Conservation (phyloP, 2,797 vertebrate species). For the Arnoldichthys spilopterus region DNA sequence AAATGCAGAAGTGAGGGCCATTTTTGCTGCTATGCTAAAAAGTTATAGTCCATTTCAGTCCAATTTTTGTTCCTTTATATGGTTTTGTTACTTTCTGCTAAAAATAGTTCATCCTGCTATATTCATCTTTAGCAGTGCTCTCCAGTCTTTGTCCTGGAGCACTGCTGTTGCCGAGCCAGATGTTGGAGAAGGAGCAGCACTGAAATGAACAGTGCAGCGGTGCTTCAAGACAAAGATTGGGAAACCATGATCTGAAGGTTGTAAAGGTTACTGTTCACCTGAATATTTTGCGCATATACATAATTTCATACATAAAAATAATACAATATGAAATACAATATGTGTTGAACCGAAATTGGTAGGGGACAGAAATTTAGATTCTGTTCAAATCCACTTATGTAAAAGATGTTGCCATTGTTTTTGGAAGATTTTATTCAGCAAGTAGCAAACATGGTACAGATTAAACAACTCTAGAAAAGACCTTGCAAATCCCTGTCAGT, state of each 20-base stretch:
- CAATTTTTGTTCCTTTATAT: constrained; percentile 5
- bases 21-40: not conserved
- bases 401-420: too few species aligned
- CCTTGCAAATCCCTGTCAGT: too few species aligned
- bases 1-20: not conserved
- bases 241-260: not conserved
- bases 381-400: too few species aligned
- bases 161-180: not conserved
- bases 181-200: not conserved
- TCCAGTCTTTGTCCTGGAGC: not conserved
- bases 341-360: too few species aligned
- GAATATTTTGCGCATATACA: too few species aligned
- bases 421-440: too few species aligned
- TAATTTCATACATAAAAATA: too few species aligned
- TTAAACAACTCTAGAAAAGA: too few species aligned
- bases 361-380: too few species aligned
- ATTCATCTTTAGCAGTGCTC: not conserved
- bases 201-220: not conserved
- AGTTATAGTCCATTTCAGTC: not conserved
- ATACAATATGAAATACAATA: too few species aligned
- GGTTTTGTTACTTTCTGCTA: not conserved
- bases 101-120: not conserved
- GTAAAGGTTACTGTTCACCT: constrained; percentile 36
- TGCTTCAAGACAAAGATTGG: not conserved
- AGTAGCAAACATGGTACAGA: too few species aligned